phyloP scores from a whole-genome alignment of 1,140 invertebrate genomes.

The Zophobas atratus region DNA sequence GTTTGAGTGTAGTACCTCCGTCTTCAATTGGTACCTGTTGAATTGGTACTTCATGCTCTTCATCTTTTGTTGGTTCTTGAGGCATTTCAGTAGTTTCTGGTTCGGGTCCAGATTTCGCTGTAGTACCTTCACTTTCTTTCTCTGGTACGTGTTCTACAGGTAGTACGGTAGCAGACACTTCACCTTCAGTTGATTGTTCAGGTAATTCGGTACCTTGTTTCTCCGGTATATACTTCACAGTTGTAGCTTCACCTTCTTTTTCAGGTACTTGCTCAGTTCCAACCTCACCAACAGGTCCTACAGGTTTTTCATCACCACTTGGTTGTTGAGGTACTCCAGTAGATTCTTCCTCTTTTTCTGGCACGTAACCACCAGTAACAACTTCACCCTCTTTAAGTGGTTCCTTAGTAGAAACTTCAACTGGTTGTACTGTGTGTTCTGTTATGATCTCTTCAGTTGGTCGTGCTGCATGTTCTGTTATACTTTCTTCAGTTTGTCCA shows the following conservation, averaged over 20 bases:
- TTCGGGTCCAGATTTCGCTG: slow-evolving; percentile 1
- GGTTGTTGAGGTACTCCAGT: neutral
- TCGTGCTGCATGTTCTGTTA: slow-evolving; percentile 44
- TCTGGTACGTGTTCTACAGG: neutral
- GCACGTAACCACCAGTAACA: slow-evolving; percentile 48
- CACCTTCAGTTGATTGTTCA: neutral
- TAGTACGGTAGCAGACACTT: neutral
- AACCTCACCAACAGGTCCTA: neutral
- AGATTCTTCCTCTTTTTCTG: slow-evolving; percentile 28
- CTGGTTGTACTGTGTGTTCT: no score
- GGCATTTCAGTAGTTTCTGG: slow-evolving; percentile 2
- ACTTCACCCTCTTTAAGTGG: slow-evolving; percentile 19
- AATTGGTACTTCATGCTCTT: neutral
- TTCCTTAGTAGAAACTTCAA: slow-evolving; percentile 22
- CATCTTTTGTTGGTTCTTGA: slow-evolving; percentile 18
- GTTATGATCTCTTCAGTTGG: slow-evolving; percentile 7
- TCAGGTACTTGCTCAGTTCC: no score
- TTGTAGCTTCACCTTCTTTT: neutral
- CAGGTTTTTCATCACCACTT: slow-evolving; percentile 1
- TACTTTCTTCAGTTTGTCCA: slow-evolving; percentile 41
- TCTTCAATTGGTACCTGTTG: no score
- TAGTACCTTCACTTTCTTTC: neutral
- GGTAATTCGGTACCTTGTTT: neutral
- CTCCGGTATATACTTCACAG: slow-evolving; percentile 5
- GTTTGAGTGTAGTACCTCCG: no score